Evolutionary conservation across 92 coral and sea anemone genomes (phyloP).

Genomic region (Diadumene lineata): DNA sequence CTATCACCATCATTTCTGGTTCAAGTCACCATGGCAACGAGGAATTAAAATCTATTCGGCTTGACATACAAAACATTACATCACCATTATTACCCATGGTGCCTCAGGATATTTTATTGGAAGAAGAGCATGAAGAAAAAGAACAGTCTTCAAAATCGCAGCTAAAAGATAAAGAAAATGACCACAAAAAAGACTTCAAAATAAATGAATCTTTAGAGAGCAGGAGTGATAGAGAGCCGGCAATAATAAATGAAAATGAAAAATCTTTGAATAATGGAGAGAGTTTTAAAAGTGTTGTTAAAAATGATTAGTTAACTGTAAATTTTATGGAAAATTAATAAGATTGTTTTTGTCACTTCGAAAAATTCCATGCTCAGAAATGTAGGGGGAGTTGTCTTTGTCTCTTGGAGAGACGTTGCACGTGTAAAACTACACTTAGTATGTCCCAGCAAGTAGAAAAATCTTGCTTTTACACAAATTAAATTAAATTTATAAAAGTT

Average conservation of each 20-base stretch:
- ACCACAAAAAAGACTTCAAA: background rate
- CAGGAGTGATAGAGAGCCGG: background rate
- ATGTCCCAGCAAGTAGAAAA: no score
- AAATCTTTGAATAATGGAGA: background rate
- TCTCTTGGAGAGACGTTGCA: no score
- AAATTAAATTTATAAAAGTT: no score
- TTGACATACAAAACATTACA: conserved; percentile 57
- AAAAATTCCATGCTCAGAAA: no score
- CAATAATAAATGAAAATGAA: background rate
- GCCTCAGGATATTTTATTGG: conserved; percentile 49
- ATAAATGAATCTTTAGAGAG: background rate
- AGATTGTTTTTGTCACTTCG: no score
- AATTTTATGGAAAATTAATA: no score
- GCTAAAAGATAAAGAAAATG: background rate
- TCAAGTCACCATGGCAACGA: conserved; percentile 19
- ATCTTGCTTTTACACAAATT: no score
- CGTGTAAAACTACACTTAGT: no score
- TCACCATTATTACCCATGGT: conserved; percentile 69
- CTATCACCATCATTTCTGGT: conserved; percentile 38
- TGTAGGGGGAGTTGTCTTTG: no score
- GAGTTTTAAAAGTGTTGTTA: background rate
- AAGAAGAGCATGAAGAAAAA: background rate
- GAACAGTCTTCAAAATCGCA: background rate
- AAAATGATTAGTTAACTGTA: background rate
- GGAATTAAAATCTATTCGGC: conserved; percentile 27